Evolutionary conservation across 2,888 invertebrate species (phyloP).

Genomic region (Phytoseiulus persimilis): DNA sequence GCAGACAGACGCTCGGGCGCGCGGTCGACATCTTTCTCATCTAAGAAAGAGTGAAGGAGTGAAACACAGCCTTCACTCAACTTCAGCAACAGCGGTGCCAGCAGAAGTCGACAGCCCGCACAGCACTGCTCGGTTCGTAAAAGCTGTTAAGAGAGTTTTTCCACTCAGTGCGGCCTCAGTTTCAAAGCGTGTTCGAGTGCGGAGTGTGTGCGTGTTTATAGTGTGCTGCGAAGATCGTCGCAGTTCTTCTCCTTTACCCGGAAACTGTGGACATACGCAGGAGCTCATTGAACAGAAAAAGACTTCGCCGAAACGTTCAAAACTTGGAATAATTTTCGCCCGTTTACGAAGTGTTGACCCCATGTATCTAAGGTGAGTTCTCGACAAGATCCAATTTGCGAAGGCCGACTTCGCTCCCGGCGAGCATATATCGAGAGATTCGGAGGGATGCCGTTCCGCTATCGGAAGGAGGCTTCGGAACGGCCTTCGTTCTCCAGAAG

Average conservation of each 20-base stretch:
- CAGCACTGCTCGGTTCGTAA: neutral
- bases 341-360: neutral
- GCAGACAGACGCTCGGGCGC: neutral
- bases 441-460: neutral
- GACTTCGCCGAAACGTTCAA: neutral
- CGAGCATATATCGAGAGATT: neutral
- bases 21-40: neutral
- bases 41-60: conserved; percentile 5
- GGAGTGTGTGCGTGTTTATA: neutral
- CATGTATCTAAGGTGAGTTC: neutral
- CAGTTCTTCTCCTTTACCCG: neutral
- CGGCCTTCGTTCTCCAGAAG: neutral
- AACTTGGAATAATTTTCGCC: neutral
- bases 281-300: neutral
- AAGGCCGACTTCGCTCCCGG: neutral
- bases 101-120: neutral
- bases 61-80: conserved; percentile 5
- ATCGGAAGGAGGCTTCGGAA: neutral
- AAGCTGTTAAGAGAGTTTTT: neutral
- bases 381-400: neutral
- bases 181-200: neutral
- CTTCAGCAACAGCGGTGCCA: neutral
- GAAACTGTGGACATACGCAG: neutral
- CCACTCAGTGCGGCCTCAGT: neutral
- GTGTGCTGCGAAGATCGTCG: neutral